Percentiles rank a stretch among this genome's conserved stretches.
Conservation (phyloP, 35 echinoderm and acorn worm species). For the Apostichopus parvimensis region DNA sequence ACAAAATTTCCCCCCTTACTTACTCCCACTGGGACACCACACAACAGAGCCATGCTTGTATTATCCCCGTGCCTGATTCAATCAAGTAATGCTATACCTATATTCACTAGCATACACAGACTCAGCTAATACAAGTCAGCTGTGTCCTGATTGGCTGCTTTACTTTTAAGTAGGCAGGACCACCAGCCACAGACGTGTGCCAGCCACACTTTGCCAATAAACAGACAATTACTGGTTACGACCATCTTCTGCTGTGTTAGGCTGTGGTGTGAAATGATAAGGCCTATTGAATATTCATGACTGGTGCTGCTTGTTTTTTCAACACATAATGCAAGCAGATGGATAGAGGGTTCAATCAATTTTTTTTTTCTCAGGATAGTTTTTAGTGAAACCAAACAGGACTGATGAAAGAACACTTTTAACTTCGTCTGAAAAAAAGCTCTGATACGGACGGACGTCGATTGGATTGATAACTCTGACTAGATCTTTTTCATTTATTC, state of each 20-base stretch:
- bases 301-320: neutral
- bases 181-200: neutral
- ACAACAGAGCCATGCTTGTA: neutral
- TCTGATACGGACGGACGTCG: neutral
- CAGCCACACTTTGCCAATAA: neutral
- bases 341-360: conserved; percentile 3
- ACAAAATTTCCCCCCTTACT: neutral
- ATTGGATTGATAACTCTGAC: neutral
- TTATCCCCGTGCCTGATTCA: neutral
- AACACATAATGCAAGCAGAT: conserved; percentile 11
- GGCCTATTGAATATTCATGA: neutral
- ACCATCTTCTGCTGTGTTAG: neutral
- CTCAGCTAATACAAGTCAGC: neutral
- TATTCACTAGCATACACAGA: neutral
- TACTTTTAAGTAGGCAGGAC: neutral
- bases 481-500: neutral
- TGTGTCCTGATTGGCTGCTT: neutral
- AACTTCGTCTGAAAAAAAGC: neutral
- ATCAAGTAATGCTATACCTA: neutral
- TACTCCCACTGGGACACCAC: neutral
- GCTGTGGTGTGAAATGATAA: neutral
- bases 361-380: conserved; percentile 7
- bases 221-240: neutral
- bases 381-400: conserved; percentile 7
- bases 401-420: neutral